Percentiles rank a stretch among this genome's conserved stretches.
Evolutionary conservation across 2,888 invertebrate genomes (phyloP).

Genomic region (Acleris sparsana): DNA sequence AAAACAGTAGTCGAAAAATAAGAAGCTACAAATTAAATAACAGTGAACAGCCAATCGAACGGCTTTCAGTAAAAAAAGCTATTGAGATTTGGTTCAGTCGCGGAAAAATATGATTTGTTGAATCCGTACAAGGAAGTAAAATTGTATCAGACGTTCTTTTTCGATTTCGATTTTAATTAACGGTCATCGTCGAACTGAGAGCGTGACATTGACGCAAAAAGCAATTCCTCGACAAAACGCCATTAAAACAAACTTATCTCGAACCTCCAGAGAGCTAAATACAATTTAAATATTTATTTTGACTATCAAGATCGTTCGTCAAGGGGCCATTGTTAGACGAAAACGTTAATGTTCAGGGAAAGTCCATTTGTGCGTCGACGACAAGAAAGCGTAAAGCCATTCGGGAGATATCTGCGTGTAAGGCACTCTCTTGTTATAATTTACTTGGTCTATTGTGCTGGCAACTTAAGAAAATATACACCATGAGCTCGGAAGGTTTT

Average conservation of each 20-base stretch:
- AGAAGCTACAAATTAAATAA: too few relatives aligned
- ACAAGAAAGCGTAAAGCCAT: constrained; percentile 36
- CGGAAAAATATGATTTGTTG: too few relatives aligned
- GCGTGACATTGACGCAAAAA: constrained; percentile 7
- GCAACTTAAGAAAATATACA: constrained; percentile 19
- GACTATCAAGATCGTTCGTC: constrained; percentile 33
- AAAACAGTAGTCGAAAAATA: too few relatives aligned
- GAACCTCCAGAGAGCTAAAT: constrained; percentile 27
- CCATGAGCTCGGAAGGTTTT: too few relatives aligned
- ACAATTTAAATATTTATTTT: constrained; percentile 37
- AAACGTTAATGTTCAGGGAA: constrained; percentile 34
- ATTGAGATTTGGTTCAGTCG: too few relatives aligned
- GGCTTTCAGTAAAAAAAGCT: too few relatives aligned
- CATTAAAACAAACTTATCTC: constrained; percentile 30
- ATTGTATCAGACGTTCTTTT: too few relatives aligned
- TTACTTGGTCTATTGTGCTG: constrained; percentile 26
- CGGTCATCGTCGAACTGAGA: too few relatives aligned
- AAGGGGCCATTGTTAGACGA: constrained; percentile 26
- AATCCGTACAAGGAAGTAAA: too few relatives aligned
- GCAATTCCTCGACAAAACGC: constrained; percentile 12
- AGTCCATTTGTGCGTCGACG: constrained; percentile 29
- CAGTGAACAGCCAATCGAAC: too few relatives aligned
- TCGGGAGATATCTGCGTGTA: constrained; percentile 24
- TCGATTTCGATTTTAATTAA: too few relatives aligned
- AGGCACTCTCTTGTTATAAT: constrained; percentile 31